phyloP scores from a whole-genome alignment of 2,888 invertebrate species.

The Cremastinae sp. region DNA sequence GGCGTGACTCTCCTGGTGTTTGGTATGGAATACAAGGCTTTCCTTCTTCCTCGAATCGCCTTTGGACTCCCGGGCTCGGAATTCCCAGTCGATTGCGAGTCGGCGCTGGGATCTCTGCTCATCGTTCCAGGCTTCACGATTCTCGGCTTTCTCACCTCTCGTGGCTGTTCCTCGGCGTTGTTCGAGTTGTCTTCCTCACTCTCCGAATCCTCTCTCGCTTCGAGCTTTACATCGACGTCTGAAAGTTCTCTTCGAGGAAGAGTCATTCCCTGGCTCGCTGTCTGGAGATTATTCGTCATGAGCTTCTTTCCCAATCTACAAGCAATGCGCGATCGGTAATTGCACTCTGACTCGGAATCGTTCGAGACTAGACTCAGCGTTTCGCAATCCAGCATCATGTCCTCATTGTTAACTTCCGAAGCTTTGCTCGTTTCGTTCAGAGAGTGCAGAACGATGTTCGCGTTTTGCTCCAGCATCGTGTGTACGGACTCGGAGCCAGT shows the following conservation, averaged over 20 bases:
- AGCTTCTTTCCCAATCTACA: conserved; percentile 67
- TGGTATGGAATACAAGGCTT: conserved; percentile 84
- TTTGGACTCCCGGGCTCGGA: conserved; percentile 81
- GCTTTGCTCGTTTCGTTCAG: conserved; percentile 80
- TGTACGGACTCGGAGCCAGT: conserved; percentile 78
- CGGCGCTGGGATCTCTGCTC: conserved; percentile 71
- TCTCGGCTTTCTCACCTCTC: conserved; percentile 77
- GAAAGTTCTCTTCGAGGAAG: conserved; percentile 27
- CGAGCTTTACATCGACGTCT: conserved; percentile 26
- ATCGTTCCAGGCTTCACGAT: conserved; percentile 81
- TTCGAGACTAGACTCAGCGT: conserved; percentile 87
- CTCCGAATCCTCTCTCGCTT: conserved; percentile 59
- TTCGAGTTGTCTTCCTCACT: conserved; percentile 67
- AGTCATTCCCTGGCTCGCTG: conserved; percentile 18
- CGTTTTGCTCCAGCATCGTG: conserved; percentile 82
- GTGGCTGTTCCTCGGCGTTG: conserved; percentile 65
- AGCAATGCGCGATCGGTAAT: conserved; percentile 76
- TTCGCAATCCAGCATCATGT: conserved; percentile 83
- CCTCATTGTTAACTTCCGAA: conserved; percentile 81
- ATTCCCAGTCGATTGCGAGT: conserved; percentile 73
- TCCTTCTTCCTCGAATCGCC: conserved; percentile 85
- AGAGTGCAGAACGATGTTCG: conserved; percentile 82
- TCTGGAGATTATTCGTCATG: conserved; percentile 58
- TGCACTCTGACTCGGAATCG: conserved; percentile 87
- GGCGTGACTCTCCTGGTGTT: conserved; percentile 75